A percentile compares a stretch with the other conserved stretches of the same genome.
Conservation (phyloP, 2,888 invertebrate species). For the Alitta virens region DNA sequence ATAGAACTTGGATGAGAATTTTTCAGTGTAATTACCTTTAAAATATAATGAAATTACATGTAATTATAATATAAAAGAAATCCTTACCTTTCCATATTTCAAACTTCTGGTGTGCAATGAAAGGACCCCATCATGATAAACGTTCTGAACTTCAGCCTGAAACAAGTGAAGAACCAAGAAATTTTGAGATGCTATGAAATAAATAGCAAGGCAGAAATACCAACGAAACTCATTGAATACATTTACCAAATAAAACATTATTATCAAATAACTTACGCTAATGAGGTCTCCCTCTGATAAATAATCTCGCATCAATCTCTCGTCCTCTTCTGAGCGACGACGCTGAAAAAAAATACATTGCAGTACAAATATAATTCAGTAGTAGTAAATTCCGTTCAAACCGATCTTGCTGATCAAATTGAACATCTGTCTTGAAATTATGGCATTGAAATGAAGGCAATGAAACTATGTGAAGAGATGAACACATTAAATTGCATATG, state of each 20-base stretch:
- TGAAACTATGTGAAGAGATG: not conserved
- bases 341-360: constrained; percentile 63
- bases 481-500: not conserved
- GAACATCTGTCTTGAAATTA: not conserved
- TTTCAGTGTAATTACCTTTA: too few relatives aligned
- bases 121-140: constrained; percentile 86
- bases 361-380: too few relatives aligned
- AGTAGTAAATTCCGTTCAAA: not conserved
- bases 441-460: not conserved
- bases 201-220: not conserved
- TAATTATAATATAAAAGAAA: too few relatives aligned
- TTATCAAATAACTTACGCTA: constrained; percentile 73
- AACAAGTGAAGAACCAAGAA: not conserved
- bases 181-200: too few relatives aligned
- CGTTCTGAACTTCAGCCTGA: constrained; percentile 85
- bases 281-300: constrained; percentile 72
- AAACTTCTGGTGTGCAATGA: constrained; percentile 93
- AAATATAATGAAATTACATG: too few relatives aligned
- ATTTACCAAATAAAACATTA: not conserved
- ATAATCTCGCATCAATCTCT: constrained; percentile 94
- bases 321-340: constrained; percentile 90
- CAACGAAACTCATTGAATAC: not conserved
- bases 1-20: too few relatives aligned
- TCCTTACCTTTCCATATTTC: constrained; percentile 87
- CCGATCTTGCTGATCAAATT: not conserved